These are phyloP conservation scores for Mystacides longicornis DNA, from an alignment of 2,888 invertebrate genomes.

Conservation along the genomic window DNA sequence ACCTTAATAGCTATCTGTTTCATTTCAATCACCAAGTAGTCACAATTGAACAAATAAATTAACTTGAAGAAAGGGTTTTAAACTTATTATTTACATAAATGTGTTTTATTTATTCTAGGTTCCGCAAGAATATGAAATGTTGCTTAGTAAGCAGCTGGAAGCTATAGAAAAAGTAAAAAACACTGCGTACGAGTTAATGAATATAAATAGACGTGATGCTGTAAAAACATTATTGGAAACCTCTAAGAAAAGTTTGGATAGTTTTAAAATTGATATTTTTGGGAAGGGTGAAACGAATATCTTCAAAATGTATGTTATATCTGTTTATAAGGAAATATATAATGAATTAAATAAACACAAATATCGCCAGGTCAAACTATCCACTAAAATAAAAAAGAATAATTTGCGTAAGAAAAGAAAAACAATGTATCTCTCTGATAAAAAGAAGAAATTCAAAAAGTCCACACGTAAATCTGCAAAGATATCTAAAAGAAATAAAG, in stretches of 20 bases:
- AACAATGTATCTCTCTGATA: neutral
- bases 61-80: too few relatives aligned
- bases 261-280: slow-evolving; percentile 10
- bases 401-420: slow-evolving; percentile 1
- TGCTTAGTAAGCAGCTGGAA: slow-evolving; percentile 12
- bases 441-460: slow-evolving; percentile 6
- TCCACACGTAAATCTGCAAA: slow-evolving; percentile 1
- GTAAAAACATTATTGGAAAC: slow-evolving; percentile 13
- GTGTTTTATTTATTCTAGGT: slow-evolving; percentile 14
- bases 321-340: slow-evolving; percentile 5
- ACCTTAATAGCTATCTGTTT: too few relatives aligned
- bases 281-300: slow-evolving; percentile 8
- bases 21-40: too few relatives aligned
- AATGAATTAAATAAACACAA: neutral
- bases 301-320: slow-evolving; percentile 7
- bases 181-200: slow-evolving; percentile 13
- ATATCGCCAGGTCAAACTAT: neutral
- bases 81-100: too few relatives aligned
- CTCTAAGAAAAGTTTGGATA: slow-evolving; percentile 9
- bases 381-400: neutral
- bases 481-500: neutral
- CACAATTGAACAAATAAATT: too few relatives aligned
- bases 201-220: slow-evolving; percentile 15
- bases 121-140: slow-evolving; percentile 8
- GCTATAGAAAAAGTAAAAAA: slow-evolving; percentile 18